phyloP scores from a whole-genome alignment of 2,797 vertebrate species.

The Prionace glauca region DNA sequence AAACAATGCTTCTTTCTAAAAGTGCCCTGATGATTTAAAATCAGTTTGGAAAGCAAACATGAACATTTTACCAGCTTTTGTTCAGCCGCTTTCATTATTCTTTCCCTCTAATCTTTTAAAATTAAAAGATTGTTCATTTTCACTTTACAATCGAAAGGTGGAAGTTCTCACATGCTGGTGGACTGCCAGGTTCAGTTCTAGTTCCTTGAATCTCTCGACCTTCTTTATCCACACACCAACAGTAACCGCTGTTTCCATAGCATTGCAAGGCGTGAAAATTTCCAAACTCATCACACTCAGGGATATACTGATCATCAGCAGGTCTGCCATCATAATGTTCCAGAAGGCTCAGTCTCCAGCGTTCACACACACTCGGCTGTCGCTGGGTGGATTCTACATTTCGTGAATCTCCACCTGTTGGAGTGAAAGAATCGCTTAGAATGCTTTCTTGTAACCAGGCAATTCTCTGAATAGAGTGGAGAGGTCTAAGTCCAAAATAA shows the following conservation, averaged over 20 bases:
- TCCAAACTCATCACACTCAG: slow-evolving; percentile 61
- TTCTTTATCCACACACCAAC: slow-evolving; percentile 71
- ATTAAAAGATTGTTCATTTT: neutral
- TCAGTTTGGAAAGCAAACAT: neutral
- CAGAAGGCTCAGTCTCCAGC: slow-evolving; percentile 63
- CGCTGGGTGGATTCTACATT: slow-evolving; percentile 47
- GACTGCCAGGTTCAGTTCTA: slow-evolving; percentile 67
- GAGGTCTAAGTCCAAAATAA: neutral
- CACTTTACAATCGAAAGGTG: neutral
- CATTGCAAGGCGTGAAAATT: slow-evolving; percentile 67
- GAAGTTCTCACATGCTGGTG: slow-evolving; percentile 74
- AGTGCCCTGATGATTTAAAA: neutral
- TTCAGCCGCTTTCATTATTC: neutral
- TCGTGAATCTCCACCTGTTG: neutral
- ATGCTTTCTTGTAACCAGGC: neutral
- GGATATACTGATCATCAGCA: slow-evolving; percentile 58
- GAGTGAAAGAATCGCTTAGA: neutral
- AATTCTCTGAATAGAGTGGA: neutral
- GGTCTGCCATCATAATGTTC: slow-evolving; percentile 61
- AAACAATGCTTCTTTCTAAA: neutral
- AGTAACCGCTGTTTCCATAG: slow-evolving; percentile 65
- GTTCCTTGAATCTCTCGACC: slow-evolving; percentile 82
- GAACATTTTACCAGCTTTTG: neutral
- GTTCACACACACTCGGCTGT: slow-evolving; percentile 63
- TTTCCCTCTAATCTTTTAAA: neutral